phyloP scores from a whole-genome alignment of 2,113 vertebrate species.

The Mola mola region DNA sequence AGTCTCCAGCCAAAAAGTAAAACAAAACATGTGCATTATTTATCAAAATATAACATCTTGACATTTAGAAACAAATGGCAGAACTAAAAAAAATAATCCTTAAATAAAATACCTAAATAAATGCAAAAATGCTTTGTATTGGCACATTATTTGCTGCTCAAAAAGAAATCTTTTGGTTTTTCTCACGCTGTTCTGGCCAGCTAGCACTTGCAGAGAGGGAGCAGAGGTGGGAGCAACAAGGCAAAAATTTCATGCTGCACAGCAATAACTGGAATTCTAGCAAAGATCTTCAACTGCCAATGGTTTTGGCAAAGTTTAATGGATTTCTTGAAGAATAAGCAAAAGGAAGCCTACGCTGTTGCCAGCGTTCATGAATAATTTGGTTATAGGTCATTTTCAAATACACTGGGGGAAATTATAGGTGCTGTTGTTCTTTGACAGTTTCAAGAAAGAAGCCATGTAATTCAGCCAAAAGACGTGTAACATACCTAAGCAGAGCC shows the following conservation, averaged over 20 bases:
- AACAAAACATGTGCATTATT: too few relatives aligned
- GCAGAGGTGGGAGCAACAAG: slow-evolving; percentile 26
- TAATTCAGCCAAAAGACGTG: slow-evolving; percentile 53
- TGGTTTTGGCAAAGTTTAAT: slow-evolving; percentile 46
- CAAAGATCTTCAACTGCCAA: slow-evolving; percentile 49
- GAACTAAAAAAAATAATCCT: too few relatives aligned
- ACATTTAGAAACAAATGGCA: too few relatives aligned
- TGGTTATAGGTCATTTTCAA: slow-evolving; percentile 58
- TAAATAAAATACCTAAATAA: too few relatives aligned
- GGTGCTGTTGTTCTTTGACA: slow-evolving; percentile 25
- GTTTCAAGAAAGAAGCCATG: slow-evolving; percentile 43
- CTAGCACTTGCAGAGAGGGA: slow-evolving; percentile 40
- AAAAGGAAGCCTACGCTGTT: slow-evolving; percentile 14
- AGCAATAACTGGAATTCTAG: slow-evolving; percentile 34
- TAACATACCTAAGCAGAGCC: slow-evolving; percentile 60
- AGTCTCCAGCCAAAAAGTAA: neutral
- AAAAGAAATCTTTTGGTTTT: slow-evolving; percentile 32
- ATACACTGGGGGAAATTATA: slow-evolving; percentile 28
- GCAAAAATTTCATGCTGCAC: slow-evolving; percentile 31
- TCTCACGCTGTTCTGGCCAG: slow-evolving; percentile 43
- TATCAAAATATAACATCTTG: too few relatives aligned
- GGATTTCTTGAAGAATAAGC: too few relatives aligned
- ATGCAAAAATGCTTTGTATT: too few relatives aligned
- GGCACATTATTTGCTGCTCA: slow-evolving; percentile 34
- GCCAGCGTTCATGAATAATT: slow-evolving; percentile 66